A percentile compares a stretch with the other conserved stretches of the same genome.
These are phyloP conservation scores for Metacarcinus magister DNA, from an alignment of 2,888 invertebrate genomes.

Conservation along the genomic window DNA sequence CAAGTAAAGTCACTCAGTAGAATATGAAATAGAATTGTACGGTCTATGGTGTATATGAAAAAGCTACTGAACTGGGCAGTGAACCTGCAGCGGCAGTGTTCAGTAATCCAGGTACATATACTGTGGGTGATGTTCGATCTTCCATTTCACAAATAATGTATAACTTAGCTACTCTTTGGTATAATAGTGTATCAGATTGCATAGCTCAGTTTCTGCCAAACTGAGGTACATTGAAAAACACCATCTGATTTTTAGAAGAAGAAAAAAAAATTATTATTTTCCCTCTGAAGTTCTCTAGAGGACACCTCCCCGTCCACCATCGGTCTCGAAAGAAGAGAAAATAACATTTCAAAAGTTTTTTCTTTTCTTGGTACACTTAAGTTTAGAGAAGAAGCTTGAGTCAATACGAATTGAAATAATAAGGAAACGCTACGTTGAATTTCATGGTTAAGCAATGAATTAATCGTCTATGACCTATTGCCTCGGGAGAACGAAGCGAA, in stretches of 20 bases:
- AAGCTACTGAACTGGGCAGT: too few species aligned
- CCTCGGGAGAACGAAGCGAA: not conserved
- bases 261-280: too few species aligned
- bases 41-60: too few species aligned
- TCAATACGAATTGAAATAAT: not conserved
- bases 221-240: too few species aligned
- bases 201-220: not conserved
- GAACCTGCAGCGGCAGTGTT: not conserved
- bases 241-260: too few species aligned
- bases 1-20: too few species aligned
- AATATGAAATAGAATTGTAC: too few species aligned
- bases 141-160: not conserved
- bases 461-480: not conserved
- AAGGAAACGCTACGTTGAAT: not conserved
- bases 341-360: not conserved
- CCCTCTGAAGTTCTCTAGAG: too few species aligned
- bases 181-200: not conserved
- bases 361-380: not conserved
- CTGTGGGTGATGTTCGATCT: not conserved
- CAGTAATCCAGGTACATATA: not conserved
- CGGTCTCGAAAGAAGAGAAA: too few species aligned
- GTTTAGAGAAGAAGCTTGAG: not conserved
- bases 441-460: not conserved
- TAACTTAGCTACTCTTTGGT: not conserved
- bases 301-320: too few species aligned